These are phyloP conservation scores for Baronia brevicornis DNA, from an alignment of 2,888 invertebrate species.

Conservation along the genomic window DNA sequence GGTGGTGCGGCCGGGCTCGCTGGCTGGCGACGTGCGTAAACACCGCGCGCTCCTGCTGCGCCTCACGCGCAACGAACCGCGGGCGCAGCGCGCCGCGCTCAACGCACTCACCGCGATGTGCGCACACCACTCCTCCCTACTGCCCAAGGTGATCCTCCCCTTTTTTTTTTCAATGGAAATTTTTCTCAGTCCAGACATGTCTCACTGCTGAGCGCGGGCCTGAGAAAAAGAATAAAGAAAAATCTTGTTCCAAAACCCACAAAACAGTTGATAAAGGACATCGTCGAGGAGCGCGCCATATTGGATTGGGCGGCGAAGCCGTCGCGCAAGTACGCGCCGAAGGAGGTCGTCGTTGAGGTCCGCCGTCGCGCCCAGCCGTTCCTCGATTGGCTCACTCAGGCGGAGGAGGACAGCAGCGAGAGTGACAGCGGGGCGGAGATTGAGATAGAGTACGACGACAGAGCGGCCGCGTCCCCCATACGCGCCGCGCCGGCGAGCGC, in stretches of 20 bases:
- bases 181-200: no score
- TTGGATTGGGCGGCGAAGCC: constrained; percentile 97
- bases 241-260: no score
- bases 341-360: constrained; percentile 93
- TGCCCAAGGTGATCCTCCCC: no score
- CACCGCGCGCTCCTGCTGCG: constrained; percentile 87
- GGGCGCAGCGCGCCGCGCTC: constrained; percentile 93
- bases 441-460: constrained; percentile 83
- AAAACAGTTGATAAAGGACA: no score
- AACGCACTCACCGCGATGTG: constrained; percentile 97
- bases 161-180: no score
- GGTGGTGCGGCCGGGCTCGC: constrained; percentile 81
- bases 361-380: constrained; percentile 94
- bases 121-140: constrained; percentile 84
- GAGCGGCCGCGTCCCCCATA: constrained; percentile 78
- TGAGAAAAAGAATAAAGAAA: no score
- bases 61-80: constrained; percentile 84
- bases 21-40: constrained; percentile 82
- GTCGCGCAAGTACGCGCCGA: constrained; percentile 94
- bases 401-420: constrained; percentile 91
- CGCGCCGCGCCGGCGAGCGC: constrained; percentile 51
- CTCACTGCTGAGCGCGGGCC: no score
- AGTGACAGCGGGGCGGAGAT: constrained; percentile 20
- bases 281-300: constrained; percentile 94
- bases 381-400: constrained; percentile 97